phyloP scores from a whole-genome alignment of 2,113 vertebrate genomes.

The Dermatemys mawii region DNA sequence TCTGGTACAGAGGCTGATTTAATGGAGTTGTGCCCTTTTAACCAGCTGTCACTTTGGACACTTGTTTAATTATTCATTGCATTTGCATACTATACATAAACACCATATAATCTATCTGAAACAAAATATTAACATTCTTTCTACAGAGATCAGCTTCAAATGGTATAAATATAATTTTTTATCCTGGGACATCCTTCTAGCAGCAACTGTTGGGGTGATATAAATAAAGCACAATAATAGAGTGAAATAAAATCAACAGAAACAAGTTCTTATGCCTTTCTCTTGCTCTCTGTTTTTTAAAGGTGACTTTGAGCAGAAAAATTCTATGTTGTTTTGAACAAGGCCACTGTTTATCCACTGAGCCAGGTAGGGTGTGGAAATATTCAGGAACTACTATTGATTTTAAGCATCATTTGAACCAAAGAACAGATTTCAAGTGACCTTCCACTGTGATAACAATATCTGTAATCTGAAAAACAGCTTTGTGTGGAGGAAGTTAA shows the following conservation, averaged over 20 bases:
- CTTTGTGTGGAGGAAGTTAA: conserved; percentile 55
- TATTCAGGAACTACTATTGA: conserved; percentile 75
- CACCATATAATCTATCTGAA: neutral
- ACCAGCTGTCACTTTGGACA: conserved; percentile 45
- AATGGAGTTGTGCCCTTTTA: conserved; percentile 15
- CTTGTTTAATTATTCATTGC: conserved; percentile 40
- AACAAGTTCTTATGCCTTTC: neutral
- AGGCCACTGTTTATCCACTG: conserved; percentile 50
- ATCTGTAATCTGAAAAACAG: conserved; percentile 71
- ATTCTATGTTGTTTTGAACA: conserved; percentile 54
- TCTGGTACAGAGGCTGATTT: neutral
- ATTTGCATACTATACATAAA: conserved; percentile 31
- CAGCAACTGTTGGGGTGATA: neutral
- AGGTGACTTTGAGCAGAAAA: conserved; percentile 77
- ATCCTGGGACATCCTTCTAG: neutral
- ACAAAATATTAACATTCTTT: neutral
- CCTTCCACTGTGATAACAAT: conserved; percentile 77
- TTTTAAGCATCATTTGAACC: conserved; percentile 77
- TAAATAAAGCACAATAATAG: conserved; percentile 38
- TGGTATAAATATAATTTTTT: conserved; percentile 8
- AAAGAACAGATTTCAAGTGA: conserved; percentile 78
- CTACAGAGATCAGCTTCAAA: neutral
- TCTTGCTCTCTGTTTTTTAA: conserved; percentile 54
- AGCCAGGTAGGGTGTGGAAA: conserved; percentile 64
- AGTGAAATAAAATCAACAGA: conserved; percentile 56